Evolutionary conservation across 2,888 invertebrate genomes (phyloP).

Genomic region (Gymnocheta viridis): DNA sequence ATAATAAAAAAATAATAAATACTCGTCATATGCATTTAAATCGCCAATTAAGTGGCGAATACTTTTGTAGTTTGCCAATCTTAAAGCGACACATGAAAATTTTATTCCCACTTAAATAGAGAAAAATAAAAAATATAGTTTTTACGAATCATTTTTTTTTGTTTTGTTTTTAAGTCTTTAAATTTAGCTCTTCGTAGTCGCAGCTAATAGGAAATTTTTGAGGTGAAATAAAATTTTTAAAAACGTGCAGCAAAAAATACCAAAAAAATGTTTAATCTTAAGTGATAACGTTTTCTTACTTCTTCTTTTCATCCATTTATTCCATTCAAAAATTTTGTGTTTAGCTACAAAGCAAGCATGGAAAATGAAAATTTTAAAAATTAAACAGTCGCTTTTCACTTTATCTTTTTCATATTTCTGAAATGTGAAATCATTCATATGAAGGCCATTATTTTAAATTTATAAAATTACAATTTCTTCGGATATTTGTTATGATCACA

Average conservation of each 20-base stretch:
- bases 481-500: too few species aligned
- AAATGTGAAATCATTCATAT: too few species aligned
- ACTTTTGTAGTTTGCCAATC: neutral
- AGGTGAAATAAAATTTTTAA: neutral
- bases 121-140: neutral
- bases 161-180: neutral
- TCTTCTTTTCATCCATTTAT: neutral
- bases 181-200: neutral
- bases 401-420: too few species aligned
- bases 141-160: neutral
- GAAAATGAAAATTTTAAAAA: too few species aligned
- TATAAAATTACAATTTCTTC: too few species aligned
- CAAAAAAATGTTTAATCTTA: neutral
- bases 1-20: neutral
- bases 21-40: too few species aligned
- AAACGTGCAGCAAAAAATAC: neutral
- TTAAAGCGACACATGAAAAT: constrained; percentile 6
- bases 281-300: neutral
- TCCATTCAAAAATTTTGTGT: neutral
- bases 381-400: too few species aligned
- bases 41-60: neutral
- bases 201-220: neutral
- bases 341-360: neutral
- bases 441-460: too few species aligned
- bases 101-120: neutral